phyloP scores from a whole-genome alignment of 23 tunicate species.

The Halocynthia aurantium region DNA sequence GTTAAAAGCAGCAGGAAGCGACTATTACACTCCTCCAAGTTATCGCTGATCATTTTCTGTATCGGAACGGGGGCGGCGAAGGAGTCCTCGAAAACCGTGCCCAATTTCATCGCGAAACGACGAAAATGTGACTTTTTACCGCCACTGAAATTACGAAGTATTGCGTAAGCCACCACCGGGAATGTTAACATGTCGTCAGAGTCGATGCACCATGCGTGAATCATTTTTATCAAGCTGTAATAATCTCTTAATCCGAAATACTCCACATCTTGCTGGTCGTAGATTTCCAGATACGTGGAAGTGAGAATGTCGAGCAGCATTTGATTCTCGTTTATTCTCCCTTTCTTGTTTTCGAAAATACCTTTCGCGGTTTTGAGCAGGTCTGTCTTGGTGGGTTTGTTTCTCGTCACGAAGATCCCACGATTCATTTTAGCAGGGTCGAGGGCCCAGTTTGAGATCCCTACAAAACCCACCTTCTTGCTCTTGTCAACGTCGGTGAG shows the following conservation, averaged over 20 bases:
- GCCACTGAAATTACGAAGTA: constrained; percentile 72
- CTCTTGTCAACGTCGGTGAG: not conserved
- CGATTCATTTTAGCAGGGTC: constrained; percentile 94
- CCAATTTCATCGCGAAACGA: constrained; percentile 19
- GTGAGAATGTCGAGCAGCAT: constrained; percentile 32
- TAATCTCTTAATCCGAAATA: constrained; percentile 82
- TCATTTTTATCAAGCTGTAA: constrained; percentile 67
- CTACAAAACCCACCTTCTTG: constrained; percentile 71
- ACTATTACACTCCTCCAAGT: constrained; percentile 49
- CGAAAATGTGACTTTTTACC: constrained; percentile 4
- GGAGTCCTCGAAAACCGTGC: not conserved
- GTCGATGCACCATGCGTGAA: constrained; percentile 16
- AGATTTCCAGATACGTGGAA: constrained; percentile 38
- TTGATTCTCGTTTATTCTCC: constrained; percentile 11
- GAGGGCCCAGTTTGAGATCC: constrained; percentile 91
- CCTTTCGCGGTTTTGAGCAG: constrained; percentile 67
- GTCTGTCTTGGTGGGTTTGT: constrained; percentile 52
- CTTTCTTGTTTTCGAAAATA: constrained; percentile 58
- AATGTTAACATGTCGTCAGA: constrained; percentile 10
- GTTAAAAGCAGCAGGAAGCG: constrained; percentile 67
- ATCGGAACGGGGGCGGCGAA: not conserved
- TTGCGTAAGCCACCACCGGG: constrained; percentile 15
- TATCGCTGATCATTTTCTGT: constrained; percentile 33
- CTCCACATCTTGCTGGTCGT: constrained; percentile 43
- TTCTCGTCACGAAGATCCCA: constrained; percentile 82